Percentiles rank a stretch among this genome's conserved stretches.
Evolutionary conservation across 1,140 invertebrate genomes (phyloP).

Genomic region (Drosophila hydei): DNA sequence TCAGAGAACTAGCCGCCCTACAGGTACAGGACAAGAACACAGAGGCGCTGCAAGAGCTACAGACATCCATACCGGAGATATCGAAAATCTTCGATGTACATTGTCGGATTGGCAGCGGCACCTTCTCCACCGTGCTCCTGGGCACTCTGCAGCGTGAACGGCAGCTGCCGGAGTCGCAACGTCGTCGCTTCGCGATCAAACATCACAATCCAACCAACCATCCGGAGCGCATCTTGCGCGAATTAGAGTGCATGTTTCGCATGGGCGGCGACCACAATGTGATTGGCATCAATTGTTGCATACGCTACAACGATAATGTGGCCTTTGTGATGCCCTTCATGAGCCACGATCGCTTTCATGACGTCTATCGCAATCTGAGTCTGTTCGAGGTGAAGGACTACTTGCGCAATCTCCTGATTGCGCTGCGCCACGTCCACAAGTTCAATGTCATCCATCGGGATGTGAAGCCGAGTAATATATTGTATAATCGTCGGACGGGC

Average conservation of each 20-base stretch:
- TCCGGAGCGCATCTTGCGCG: slow-evolving; percentile 89
- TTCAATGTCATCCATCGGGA: slow-evolving; percentile 95
- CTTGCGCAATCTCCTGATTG: slow-evolving; percentile 91
- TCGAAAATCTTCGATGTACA: slow-evolving; percentile 88
- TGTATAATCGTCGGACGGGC: slow-evolving; percentile 91
- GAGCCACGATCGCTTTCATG: slow-evolving; percentile 89
- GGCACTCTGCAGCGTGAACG: slow-evolving; percentile 87
- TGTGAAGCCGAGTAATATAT: slow-evolving; percentile 96
- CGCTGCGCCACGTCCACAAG: slow-evolving; percentile 91
- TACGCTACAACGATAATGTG: slow-evolving; percentile 91
- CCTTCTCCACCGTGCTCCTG: slow-evolving; percentile 92
- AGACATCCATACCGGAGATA: slow-evolving; percentile 86
- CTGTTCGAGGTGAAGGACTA: slow-evolving; percentile 90
- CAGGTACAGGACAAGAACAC: slow-evolving; percentile 63
- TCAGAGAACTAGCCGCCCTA: slow-evolving; percentile 40
- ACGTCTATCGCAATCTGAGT: slow-evolving; percentile 89
- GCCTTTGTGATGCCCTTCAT: slow-evolving; percentile 97
- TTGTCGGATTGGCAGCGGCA: slow-evolving; percentile 91
- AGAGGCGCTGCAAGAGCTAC: slow-evolving; percentile 84
- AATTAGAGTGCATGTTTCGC: slow-evolving; percentile 90
- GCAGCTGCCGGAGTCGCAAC: slow-evolving; percentile 84
- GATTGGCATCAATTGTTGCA: slow-evolving; percentile 91
- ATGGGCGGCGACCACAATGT: slow-evolving; percentile 93
- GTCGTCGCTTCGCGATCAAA: slow-evolving; percentile 90
- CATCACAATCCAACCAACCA: slow-evolving; percentile 93